Base-by-base conservation (phyloP, 2,888 invertebrate genomes). In the Lasioglossum morio region DNA sequence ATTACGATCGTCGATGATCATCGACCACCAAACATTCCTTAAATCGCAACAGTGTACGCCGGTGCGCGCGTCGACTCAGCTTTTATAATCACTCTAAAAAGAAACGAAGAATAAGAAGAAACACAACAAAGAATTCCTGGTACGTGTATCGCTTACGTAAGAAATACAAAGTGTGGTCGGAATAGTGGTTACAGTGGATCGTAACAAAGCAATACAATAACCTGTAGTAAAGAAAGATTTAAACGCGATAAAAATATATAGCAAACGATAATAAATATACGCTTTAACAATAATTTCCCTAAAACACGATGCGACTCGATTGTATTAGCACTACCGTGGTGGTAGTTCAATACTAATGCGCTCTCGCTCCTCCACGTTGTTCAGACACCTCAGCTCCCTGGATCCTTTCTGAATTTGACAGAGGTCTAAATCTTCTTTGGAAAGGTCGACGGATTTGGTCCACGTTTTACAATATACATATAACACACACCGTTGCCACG, bases 391-490 rank as follows among this genome's bases (percentile, higher is more conserved):
- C 60, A 23, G 19, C 60, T 53, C 19, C 46, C 23, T 40, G 48
- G 63, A 63, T 76, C 73, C 63, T 48, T 43, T 66, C 66, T 66
- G 14, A 23, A 63, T 81, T 84, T 81, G 81, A 86, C 86, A 85
- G 82, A 87, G 85, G 87, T 87, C 84, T 85, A 63, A 69, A 77
- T 77, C 40, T 43, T 70, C 70, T 60, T 70, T n/a, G 72, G 72
- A 69, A 78, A 82, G 72, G 74, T 78, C 82, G 78, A 83, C 78
- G 85, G 81, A 83, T 85, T 87, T 87, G 87, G 87, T 87, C 87
- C 87, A 87, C 87, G 86, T 87, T 86, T 63, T 60, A 27, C 27
- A 27, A 30, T 63, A 63, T 77, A 66, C 78, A 66, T 66, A n/a
- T 37, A n/a, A 40, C 23, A 37, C 69, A 74, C 74, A 79, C 69